Evolutionary conservation across 2,888 invertebrate genomes (phyloP).

Genomic region (Pyrochroa serraticornis): DNA sequence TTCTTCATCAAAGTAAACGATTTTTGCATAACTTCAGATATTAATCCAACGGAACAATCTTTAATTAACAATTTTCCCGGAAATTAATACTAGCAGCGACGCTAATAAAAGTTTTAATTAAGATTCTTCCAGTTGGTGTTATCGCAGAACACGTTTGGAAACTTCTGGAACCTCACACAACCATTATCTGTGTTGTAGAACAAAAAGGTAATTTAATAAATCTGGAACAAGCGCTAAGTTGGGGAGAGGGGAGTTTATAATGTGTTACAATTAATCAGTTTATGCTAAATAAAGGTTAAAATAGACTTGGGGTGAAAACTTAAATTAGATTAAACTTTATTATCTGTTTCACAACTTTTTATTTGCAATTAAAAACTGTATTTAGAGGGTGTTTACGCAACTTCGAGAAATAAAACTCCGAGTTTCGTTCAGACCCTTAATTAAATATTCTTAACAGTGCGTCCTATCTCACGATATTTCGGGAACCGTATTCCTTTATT

Average conservation of each 20-base stretch:
- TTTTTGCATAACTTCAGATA: neutral
- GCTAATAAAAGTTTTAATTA: conserved; percentile 11
- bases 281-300: neutral
- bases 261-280: conserved; percentile 6
- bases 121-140: conserved; percentile 13
- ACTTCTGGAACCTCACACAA: neutral
- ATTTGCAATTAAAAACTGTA: too few relatives aligned
- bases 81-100: conserved; percentile 8
- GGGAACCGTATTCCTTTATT: too few relatives aligned
- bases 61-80: neutral
- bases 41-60: neutral
- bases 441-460: too few relatives aligned
- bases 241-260: neutral
- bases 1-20: neutral
- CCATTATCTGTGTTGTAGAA: neutral
- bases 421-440: too few relatives aligned
- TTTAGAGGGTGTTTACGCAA: too few relatives aligned
- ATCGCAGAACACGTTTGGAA: conserved; percentile 2
- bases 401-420: too few relatives aligned
- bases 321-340: too few relatives aligned
- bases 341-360: too few relatives aligned
- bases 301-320: too few relatives aligned
- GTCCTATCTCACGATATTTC: too few relatives aligned
- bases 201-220: neutral
- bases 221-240: conserved; percentile 3